Conservation (phyloP, 2,113 vertebrate genomes). For the Cranoglanis bouderius region DNA sequence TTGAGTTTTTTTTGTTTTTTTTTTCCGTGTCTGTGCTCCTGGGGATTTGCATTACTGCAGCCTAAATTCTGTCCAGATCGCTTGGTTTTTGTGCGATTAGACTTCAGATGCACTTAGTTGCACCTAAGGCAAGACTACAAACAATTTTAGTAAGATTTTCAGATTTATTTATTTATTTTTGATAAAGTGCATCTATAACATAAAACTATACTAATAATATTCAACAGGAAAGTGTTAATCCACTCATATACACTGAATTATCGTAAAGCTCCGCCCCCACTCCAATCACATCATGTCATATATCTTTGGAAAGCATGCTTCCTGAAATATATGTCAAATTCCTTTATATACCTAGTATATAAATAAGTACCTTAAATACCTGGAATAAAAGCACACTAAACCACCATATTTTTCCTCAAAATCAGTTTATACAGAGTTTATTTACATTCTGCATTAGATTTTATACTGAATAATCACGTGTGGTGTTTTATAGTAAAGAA, state of each 20-base stretch:
- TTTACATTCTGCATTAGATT: neutral
- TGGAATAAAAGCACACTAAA: neutral
- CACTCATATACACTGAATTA: neutral
- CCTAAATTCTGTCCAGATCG: neutral
- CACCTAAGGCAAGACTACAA: neutral
- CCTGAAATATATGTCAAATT: neutral
- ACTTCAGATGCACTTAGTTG: neutral
- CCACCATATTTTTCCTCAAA: too few species aligned
- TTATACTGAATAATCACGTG: neutral
- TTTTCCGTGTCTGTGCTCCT: neutral
- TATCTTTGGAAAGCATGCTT: neutral
- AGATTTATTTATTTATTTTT: neutral
- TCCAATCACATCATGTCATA: neutral
- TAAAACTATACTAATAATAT: neutral
- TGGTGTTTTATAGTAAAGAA: neutral
- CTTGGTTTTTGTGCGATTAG: neutral
- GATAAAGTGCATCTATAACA: neutral
- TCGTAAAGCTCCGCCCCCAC: neutral
- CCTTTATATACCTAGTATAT: neutral
- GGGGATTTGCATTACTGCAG: slow-evolving; percentile 8
- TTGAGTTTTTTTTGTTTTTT: neutral
- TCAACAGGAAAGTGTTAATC: neutral
- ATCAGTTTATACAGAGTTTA: too few species aligned
- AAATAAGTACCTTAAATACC: too few species aligned
- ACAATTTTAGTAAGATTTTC: neutral